These are phyloP conservation scores for Drosophila borealis DNA, from an alignment of 2,888 invertebrate species.

Conservation along the genomic window DNA sequence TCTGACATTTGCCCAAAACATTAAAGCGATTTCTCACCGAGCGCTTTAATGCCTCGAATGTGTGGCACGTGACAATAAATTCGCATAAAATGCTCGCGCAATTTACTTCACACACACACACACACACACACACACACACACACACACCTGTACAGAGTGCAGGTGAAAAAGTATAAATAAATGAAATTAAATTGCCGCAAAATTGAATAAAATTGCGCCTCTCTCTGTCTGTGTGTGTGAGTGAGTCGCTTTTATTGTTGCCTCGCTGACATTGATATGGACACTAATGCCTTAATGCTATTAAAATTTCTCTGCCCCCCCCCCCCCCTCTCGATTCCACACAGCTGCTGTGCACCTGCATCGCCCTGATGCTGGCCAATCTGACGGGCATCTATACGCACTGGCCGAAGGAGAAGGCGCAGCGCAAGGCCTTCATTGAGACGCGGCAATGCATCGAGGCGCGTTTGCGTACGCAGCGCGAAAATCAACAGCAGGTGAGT, in stretches of 20 bases:
- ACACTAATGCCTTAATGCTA: conserved; percentile 30
- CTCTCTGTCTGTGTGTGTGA: conserved; percentile 6
- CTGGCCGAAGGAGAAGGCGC: conserved; percentile 95
- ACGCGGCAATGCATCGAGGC: conserved; percentile 97
- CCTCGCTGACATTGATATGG: conserved; percentile 16
- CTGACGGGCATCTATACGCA: conserved; percentile 95
- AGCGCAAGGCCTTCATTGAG: conserved; percentile 96
- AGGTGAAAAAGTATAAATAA: conserved; percentile 53
- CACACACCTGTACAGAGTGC: conserved; percentile 1
- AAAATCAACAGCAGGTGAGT: conserved; percentile 97
- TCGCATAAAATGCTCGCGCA: conserved; percentile 26
- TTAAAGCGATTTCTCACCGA: conserved; percentile 10
- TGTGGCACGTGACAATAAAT: conserved; percentile 50
- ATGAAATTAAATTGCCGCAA: conserved; percentile 76
- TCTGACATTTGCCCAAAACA: conserved; percentile 19
- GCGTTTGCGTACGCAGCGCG: conserved; percentile 94
- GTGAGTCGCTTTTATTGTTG: conserved; percentile 45
- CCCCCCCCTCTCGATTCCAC: neutral
- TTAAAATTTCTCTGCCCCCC: conserved; percentile 18
- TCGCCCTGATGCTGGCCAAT: conserved; percentile 91
- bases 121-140: conserved; percentile 10
- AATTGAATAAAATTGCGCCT: conserved; percentile 69
- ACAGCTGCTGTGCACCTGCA: conserved; percentile 85
- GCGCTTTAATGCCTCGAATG: conserved; percentile 7
- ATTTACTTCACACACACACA: conserved; percentile 23